Base-by-base conservation (phyloP, 2,888 invertebrate species). In the Galeopsomyia nigrocyanea region DNA sequence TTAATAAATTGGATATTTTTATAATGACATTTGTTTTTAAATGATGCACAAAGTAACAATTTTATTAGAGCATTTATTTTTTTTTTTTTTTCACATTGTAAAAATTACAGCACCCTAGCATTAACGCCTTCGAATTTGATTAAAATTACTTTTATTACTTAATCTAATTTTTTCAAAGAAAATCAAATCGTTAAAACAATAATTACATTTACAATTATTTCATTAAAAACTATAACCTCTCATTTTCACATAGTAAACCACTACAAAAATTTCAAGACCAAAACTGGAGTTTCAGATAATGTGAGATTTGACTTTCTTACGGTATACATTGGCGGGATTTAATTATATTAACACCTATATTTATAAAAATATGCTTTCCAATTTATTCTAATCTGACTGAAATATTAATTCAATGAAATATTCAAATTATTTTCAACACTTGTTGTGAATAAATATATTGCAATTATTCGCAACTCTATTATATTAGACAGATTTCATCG, bases 1-100 rank as follows among this genome's bases (percentile, higher is more conserved):
- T 55, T 26, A 69, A 73, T 66, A 66, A 68, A 69, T 31, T 65
- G 53, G 39, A 67, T 70, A 71, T 71, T 70, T 71, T 71, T 67
- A 61, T 68, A 68, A 58, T 57, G 55, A 67, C 19, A 61, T 65
- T 69, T 64, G 31, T 74, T 74, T 68, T 67, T 68, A 56, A 74
- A 71, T 71, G 60, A 70, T 68, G 55, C 64, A 70, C 63, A 63
- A 70, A 66, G 46, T 56, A 67, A 62, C n/a, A 67, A 64, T 22
- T 63, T 57, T 22, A 39, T 68, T 55, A 17, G 17, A 71, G 31
- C 47, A 53, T 65, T 71, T 71, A 71, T 61, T 57, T 60, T 51
- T 62, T 62, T 50, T 65, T 55, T 58, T 53, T 58, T 51, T 60
- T 55, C 61, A 56, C 49, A n/a, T 61, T 65, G 57, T 7, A 39